These are phyloP conservation scores for Trialeurodes vaporariorum DNA, from an alignment of 1,140 invertebrate genomes.

Conservation along the genomic window DNA sequence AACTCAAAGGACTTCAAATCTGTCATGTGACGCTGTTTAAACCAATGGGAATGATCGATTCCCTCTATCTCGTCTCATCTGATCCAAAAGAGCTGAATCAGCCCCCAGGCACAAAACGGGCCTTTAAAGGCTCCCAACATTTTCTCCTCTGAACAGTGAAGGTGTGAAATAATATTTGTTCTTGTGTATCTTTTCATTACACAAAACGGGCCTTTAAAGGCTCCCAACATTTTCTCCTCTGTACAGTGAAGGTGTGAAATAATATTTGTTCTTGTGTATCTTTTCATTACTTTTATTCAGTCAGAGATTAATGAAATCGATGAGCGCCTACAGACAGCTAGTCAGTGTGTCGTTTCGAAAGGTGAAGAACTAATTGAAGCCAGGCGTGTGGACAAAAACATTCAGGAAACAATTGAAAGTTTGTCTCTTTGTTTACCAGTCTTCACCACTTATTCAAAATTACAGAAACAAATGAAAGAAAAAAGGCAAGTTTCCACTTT, in stretches of 20 bases:
- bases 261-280: constrained; percentile 83
- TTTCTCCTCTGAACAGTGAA: too few relatives aligned
- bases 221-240: constrained; percentile 82
- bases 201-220: constrained; percentile 75
- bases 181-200: too few relatives aligned
- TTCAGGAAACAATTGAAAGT: constrained; percentile 83
- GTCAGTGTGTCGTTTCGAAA: constrained; percentile 46
- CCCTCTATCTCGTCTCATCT: too few relatives aligned
- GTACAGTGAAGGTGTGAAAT: constrained; percentile 87
- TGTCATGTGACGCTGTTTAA: too few relatives aligned
- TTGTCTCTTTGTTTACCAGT: constrained; percentile 88
- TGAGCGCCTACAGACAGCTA: constrained; percentile 42
- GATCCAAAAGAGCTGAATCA: too few relatives aligned
- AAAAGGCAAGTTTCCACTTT: constrained; percentile 51
- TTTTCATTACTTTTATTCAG: constrained; percentile 70
- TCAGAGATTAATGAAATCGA: constrained; percentile 46
- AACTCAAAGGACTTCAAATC: too few relatives aligned
- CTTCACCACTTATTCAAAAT: constrained; percentile 87
- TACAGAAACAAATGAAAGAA: constrained; percentile 84
- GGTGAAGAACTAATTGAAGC: constrained; percentile 79
- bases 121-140: too few relatives aligned
- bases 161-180: too few relatives aligned
- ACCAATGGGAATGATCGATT: too few relatives aligned
- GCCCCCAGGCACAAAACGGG: too few relatives aligned
- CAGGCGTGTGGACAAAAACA: constrained; percentile 83